Base-by-base conservation (phyloP, 1,140 invertebrate species). In the Diorhabda elongata region DNA sequence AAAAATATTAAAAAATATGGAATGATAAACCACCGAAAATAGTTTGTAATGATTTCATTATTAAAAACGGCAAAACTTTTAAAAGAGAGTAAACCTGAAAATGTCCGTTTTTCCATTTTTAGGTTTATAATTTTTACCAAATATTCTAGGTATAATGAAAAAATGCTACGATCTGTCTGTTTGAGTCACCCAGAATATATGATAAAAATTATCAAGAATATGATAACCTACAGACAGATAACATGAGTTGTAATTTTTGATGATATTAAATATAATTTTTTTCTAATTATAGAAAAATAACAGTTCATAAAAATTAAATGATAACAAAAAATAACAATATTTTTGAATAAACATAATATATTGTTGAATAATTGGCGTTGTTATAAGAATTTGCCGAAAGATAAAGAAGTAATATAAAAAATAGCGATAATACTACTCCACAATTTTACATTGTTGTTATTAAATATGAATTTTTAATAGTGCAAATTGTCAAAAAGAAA, bases 291-390 rank as follows among this genome's bases (percentile, higher is more conserved):
- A 65, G 64, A 65, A 65, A 65, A 65, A 52, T 65, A 65, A 65
- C 64, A 65, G 58, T 56, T 65, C 57, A 65, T 52, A 65, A 65
- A 65, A 65, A 41, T 65, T 57, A 65, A 65, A 58, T 47, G 57
- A 65, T 65, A 65, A 65, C 64, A 65, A 65, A 65, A 65, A 65
- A 61, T 65, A 65, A 65, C 56, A 65, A 65, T 47, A 57, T 65
- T 65, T 65, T 44, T 26, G 58, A 65, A 42, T 42, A 41, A 56
- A 56, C 8, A 9, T 44, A 56, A 41, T 64, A 41, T 47, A 44
- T 47, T n/a, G 42, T 42, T 41, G 44, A 11, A 52, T 9, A 56
- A 44, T 64, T 56, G 52, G 11, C 26, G 52, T 9, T 64, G 11
- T 64, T 9, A 44, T 63, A 9, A 43, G 44, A 44, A 7, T 63